Evolutionary conservation across 2,797 vertebrate species (phyloP), one percentile per base, ranked within the genome.

Genomic region (Onychomys torridus): DNA sequence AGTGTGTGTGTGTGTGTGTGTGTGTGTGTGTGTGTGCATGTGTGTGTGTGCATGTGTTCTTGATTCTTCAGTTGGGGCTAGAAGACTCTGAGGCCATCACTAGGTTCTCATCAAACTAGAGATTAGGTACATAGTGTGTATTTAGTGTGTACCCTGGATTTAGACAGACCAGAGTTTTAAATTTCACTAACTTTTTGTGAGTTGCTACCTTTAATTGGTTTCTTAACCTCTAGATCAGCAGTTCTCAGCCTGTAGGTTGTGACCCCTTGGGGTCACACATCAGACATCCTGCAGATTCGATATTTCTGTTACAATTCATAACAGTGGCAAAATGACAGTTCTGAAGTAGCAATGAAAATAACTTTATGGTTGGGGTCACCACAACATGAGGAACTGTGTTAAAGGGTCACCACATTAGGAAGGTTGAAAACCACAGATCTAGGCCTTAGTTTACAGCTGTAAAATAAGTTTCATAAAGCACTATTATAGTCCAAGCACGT

Each of bases 401-500:
- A 59, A 82, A 29, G 57, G n/a, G 37, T 59, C 55, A 14, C 55
- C 17, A 14, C 37, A 82, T 82, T 40, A 40, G 25, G 37, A 61
- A 16, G 57, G n/a, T 10, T 61, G 7, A 9, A 57, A 61, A 82
- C 55, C 79, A 82, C 17, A 37, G 34, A 4, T n/a, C 52, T 40
- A 46, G 67, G 43, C 40, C 65, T 97, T 91, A 69, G 57, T 81
- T 91, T 88, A 29, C 8, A 61, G 25, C 23, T 89, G 9, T 61
- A 75, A 94, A 67, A 81, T 85, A 57, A 32, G 12, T 93, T 95
- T 88, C 65, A 91, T 81, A 40, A 89, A 81, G 27, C 23, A 71
- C 65, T 63, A 71, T 23, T 21, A 57, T n/a, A 61, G 12, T 14
- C 10, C 46, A 93, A 32, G 61, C 19, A 93, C 49, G 61, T 67